Conservation (phyloP, 2,113 vertebrate species). For the Oryzias javanicus region DNA sequence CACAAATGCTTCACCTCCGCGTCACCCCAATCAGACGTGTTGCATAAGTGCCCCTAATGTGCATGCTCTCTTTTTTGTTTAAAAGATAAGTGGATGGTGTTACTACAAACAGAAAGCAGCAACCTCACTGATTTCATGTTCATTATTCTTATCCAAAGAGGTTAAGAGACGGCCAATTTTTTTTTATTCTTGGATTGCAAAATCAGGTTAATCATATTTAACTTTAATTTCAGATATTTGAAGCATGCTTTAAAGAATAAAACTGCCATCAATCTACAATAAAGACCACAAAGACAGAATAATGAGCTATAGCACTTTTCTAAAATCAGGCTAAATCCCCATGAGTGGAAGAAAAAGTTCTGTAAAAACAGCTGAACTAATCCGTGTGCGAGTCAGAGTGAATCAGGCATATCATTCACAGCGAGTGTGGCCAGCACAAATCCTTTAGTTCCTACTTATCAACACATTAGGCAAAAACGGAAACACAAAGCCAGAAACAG, state of each 20-base stretch:
- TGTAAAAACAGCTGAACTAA: conserved; percentile 1
- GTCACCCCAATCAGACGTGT: conserved; percentile 36
- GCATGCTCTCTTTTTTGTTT: conserved; percentile 32
- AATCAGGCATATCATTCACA: conserved; percentile 10
- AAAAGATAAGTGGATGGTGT: conserved; percentile 53
- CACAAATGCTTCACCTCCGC: conserved; percentile 40
- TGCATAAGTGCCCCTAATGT: conserved; percentile 41
- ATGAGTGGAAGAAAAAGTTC: background rate
- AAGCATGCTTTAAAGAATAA: conserved; percentile 18
- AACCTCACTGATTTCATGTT: conserved; percentile 40
- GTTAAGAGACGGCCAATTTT: conserved; percentile 49
- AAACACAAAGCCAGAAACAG: conserved; percentile 35
- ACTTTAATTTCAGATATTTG: conserved; percentile 22
- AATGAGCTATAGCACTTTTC: conserved; percentile 4
- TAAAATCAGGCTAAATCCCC: background rate
- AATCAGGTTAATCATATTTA: conserved; percentile 43
- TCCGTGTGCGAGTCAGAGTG: conserved; percentile 10
- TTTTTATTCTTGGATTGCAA: conserved; percentile 45
- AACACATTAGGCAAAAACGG: conserved; percentile 16
- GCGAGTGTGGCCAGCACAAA: conserved; percentile 19
- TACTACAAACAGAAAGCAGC: conserved; percentile 54
- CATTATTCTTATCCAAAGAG: conserved; percentile 55
- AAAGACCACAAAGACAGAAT: conserved; percentile 9
- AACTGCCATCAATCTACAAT: background rate
- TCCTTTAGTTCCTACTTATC: conserved; percentile 8